phyloP scores from a whole-genome alignment of 2,797 vertebrate species.

The Peromyscus aztecus region DNA sequence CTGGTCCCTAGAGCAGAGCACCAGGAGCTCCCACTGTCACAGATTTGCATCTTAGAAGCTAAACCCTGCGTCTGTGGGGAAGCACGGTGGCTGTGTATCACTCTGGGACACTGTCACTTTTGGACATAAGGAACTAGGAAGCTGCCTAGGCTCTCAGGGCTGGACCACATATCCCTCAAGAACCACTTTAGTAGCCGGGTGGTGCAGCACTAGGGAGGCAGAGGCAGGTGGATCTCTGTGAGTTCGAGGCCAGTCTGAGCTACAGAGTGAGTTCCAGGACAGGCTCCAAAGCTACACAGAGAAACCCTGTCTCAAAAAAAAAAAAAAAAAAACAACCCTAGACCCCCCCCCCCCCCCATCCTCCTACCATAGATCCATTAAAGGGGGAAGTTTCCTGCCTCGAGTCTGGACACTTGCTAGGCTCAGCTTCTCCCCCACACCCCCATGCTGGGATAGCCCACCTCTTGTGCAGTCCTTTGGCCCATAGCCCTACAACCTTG shows the following conservation, averaged over 20 bases:
- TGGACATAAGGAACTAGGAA: background rate
- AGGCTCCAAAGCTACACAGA: no score
- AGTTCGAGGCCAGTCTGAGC: no score
- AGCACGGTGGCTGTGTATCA: background rate
- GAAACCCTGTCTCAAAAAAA: no score
- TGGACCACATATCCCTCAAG: background rate
- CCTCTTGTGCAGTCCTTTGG: background rate
- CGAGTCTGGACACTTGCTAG: background rate
- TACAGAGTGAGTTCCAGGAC: no score
- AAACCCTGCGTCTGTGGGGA: background rate
- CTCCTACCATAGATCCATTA: background rate
- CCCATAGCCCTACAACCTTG: background rate
- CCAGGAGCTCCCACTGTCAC: background rate
- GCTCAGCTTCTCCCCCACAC: background rate
- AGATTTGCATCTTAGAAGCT: conserved; percentile 67
- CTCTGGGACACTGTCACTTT: background rate
- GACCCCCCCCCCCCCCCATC: no score
- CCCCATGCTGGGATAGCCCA: background rate
- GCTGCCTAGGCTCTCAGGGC: background rate
- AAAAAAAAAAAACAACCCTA: no score
- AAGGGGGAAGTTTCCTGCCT: background rate
- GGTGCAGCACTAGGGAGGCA: no score
- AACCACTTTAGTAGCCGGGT: no score
- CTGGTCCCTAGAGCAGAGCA: background rate
- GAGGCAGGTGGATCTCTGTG: no score